Conservation (phyloP, 2,888 invertebrate species). For the Callyntrura sp. region DNA sequence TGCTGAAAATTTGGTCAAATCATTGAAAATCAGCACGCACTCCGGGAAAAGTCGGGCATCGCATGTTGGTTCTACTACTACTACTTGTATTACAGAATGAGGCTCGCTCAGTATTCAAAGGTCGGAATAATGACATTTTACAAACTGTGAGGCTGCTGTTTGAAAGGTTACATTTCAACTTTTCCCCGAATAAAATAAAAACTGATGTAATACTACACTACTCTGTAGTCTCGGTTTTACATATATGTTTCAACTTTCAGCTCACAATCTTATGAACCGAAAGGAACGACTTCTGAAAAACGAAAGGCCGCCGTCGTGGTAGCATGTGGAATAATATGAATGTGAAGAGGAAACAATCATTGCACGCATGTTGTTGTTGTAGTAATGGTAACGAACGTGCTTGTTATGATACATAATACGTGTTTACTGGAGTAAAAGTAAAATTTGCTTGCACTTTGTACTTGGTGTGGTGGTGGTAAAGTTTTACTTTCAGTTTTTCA, state of each 20-base stretch:
- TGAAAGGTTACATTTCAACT: slow-evolving; percentile 68
- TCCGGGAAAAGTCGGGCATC: slow-evolving; percentile 14
- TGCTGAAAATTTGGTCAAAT: slow-evolving; percentile 33
- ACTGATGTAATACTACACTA: slow-evolving; percentile 40
- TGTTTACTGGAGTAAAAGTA: slow-evolving; percentile 40
- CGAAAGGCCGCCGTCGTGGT: background rate
- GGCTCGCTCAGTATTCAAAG: slow-evolving; percentile 11
- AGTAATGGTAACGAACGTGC: background rate
- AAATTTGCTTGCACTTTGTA: slow-evolving; percentile 10
- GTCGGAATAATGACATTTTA: background rate
- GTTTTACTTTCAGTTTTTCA: background rate
- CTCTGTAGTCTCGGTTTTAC: slow-evolving; percentile 33
- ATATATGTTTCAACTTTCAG: slow-evolving; percentile 60
- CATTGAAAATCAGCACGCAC: slow-evolving; percentile 3
- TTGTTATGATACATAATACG: slow-evolving; percentile 19
- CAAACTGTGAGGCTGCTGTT: slow-evolving; percentile 13
- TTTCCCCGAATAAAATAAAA: slow-evolving; percentile 48
- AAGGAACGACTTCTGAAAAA: background rate
- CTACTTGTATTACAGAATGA: slow-evolving; percentile 34
- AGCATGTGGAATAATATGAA: slow-evolving; percentile 36
- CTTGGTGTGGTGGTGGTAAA: background rate
- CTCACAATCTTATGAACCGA: slow-evolving; percentile 31
- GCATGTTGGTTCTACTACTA: slow-evolving; percentile 47
- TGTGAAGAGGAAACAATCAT: slow-evolving; percentile 38
- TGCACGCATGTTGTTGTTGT: slow-evolving; percentile 17